These are phyloP conservation scores for Iphiclides podalirius DNA, from an alignment of 2,888 invertebrate genomes.

Conservation along the genomic window DNA sequence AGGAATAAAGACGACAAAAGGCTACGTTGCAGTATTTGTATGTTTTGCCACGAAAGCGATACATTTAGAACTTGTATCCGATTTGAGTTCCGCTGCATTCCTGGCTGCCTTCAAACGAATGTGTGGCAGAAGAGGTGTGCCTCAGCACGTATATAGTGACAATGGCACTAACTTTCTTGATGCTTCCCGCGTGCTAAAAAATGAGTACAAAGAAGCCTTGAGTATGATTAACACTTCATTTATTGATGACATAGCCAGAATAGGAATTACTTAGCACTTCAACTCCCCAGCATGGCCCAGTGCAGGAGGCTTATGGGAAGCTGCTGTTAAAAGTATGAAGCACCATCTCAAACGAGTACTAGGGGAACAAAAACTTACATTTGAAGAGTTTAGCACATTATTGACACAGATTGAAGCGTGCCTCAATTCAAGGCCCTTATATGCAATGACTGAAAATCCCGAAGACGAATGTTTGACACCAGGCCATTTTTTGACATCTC, in stretches of 20 bases:
- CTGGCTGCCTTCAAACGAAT: constrained; percentile 21
- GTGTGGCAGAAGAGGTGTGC: constrained; percentile 20
- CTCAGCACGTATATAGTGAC: constrained; percentile 14
- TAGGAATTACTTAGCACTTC: constrained; percentile 25
- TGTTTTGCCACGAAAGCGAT: not conserved
- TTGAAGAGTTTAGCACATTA: constrained; percentile 31
- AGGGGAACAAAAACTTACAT: constrained; percentile 24
- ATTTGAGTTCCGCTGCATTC: constrained; percentile 11
- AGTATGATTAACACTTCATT: too few relatives aligned
- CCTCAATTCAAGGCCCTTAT: constrained; percentile 33
- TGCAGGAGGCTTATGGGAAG: constrained; percentile 27
- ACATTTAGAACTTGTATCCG: constrained; percentile 20
- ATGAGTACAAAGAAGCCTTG: not conserved
- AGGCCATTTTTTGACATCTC: too few relatives aligned
- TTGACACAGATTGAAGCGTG: constrained; percentile 31
- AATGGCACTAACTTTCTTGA: constrained; percentile 22
- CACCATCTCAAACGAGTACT: constrained; percentile 22
- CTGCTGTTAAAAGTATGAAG: constrained; percentile 21
- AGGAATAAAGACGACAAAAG: constrained; percentile 27
- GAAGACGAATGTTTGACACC: too few relatives aligned
- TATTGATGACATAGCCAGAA: constrained; percentile 12
- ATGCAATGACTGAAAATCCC: too few relatives aligned
- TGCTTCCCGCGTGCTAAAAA: not conserved
- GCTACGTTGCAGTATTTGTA: constrained; percentile 31
- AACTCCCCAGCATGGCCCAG: constrained; percentile 25